phyloP scores from a whole-genome alignment of 1,140 invertebrate species.

The Euglossa dilemma region DNA sequence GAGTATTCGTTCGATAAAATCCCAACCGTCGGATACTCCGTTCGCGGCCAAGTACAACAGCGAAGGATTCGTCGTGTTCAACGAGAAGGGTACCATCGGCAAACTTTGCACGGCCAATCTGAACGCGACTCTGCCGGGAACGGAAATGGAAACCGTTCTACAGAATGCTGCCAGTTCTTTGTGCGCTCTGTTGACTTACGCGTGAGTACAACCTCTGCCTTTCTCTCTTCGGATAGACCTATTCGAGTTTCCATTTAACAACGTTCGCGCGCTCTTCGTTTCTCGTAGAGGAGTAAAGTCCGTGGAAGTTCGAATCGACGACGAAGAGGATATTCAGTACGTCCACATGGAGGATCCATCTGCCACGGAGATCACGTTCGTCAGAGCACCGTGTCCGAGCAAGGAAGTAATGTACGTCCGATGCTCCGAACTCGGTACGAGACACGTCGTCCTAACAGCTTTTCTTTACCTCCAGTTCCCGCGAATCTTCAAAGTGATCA shows the following conservation, averaged over 20 bases:
- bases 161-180: slow-evolving; percentile 89
- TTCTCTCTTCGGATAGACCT: neutral
- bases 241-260: neutral
- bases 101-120: slow-evolving; percentile 91
- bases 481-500: neutral
- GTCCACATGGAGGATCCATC: slow-evolving; percentile 91
- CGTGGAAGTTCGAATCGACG: slow-evolving; percentile 83
- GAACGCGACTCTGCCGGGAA: slow-evolving; percentile 82
- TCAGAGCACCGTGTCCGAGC: slow-evolving; percentile 88
- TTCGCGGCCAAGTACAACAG: slow-evolving; percentile 86
- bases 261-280: neutral
- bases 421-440: slow-evolving; percentile 89
- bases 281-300: slow-evolving; percentile 82
- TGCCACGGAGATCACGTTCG: slow-evolving; percentile 91
- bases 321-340: slow-evolving; percentile 84
- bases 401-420: slow-evolving; percentile 90
- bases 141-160: slow-evolving; percentile 83
- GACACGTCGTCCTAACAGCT: neutral
- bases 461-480: neutral
- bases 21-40: slow-evolving; percentile 84
- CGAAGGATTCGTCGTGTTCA: slow-evolving; percentile 91
- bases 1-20: slow-evolving; percentile 84
- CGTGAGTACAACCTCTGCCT: slow-evolving; percentile 84
- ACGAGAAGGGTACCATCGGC: slow-evolving; percentile 90
- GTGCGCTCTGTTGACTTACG: slow-evolving; percentile 89